Evolutionary conservation across 2,888 invertebrate species (phyloP), one percentile per base, ranked within the genome.

Genomic region (Aspidiotus rigidus): DNA sequence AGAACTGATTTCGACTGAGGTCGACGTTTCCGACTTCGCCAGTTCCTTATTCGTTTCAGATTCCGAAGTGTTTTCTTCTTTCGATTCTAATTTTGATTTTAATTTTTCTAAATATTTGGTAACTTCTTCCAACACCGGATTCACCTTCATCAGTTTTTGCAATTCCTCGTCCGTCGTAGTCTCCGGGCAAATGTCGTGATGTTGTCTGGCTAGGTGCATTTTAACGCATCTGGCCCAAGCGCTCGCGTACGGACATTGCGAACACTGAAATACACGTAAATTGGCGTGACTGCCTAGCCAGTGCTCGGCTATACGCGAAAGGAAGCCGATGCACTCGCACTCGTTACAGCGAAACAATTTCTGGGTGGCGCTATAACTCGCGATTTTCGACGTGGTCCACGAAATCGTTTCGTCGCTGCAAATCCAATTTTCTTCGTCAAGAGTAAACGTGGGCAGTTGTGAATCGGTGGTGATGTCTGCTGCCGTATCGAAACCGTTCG

Each of bases 361-460:
- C 78, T 88, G 87, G 70, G 85, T 83, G 2, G 87, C 85, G 79
- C 88, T 88, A 79, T 88, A 90, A 74, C 87, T 86, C 69, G 89
- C 90, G 72, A 90, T 84, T 79, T 88, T 88, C 55, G 89, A 89
- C 76, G 86, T 85, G 71, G 88, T 87, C 86, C 88, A 88, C 72
- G 84, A 83, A 71, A 88, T 81, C 72, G 82, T 82, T 76, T 88
- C 87, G 74, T 87, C 87, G 74, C 85, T 86, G 63, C 85, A 83
- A 72, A 86, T 83, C 88, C 88, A 88, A 72, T 80, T 78, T 72
- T 81, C 81, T 74, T 76, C 76, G 49, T 67, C 67, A n/a, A 75
- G 15, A 1, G 67, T 67, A 15, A 67, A 67, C 39, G 59, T 86
- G 75, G 86, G 80, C 69, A 79, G 75, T 41, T 79, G 78, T 67